phyloP scores from a whole-genome alignment of 2,888 invertebrate species.

The Kryphioiulus occultus region DNA sequence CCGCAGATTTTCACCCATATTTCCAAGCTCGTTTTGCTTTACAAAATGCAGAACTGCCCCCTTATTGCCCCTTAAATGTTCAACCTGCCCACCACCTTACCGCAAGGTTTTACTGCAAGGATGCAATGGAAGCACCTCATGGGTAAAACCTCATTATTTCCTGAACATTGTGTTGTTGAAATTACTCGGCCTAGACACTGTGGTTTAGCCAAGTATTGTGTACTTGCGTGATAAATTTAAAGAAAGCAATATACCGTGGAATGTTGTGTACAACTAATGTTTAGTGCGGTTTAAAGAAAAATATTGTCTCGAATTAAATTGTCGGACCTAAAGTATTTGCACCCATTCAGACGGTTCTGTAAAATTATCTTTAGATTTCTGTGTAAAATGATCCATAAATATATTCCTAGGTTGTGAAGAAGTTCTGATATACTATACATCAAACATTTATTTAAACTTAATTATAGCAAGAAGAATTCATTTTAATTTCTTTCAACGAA shows the following conservation, averaged over 20 bases:
- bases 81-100: not conserved
- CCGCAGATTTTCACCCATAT: not conserved
- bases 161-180: not conserved
- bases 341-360: not conserved
- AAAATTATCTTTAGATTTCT: not conserved
- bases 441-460: too few species aligned
- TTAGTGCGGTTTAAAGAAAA: not conserved
- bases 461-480: too few species aligned
- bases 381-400: too few species aligned
- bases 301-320: not conserved
- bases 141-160: slow-evolving; percentile 7
- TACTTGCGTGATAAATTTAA: not conserved
- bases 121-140: not conserved
- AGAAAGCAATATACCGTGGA: not conserved
- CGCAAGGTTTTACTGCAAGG: not conserved
- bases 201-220: not conserved
- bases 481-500: too few species aligned
- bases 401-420: too few species aligned
- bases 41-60: not conserved
- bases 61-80: not conserved
- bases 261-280: not conserved
- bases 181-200: not conserved
- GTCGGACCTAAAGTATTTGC: not conserved
- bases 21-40: not conserved
- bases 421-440: too few species aligned